Percentiles rank a stretch among this genome's conserved stretches.
Evolutionary conservation across 2,113 vertebrate species (phyloP).

Genomic region (Microcebus griseorufus): DNA sequence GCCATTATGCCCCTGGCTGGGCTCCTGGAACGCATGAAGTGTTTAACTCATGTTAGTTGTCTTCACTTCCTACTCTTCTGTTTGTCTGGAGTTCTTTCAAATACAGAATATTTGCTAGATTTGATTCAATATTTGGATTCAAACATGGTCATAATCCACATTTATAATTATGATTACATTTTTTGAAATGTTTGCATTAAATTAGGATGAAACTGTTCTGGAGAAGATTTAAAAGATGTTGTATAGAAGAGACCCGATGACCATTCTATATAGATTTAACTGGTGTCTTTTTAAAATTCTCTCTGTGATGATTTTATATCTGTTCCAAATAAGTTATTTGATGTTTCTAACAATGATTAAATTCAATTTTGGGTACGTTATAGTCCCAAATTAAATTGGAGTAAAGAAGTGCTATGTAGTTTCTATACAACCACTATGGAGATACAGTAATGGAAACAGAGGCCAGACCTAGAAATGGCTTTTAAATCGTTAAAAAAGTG

Average conservation of each 20-base stretch:
- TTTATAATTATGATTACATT: not conserved
- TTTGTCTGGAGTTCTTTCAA: constrained; percentile 4
- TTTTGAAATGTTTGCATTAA: not conserved
- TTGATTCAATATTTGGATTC: not conserved
- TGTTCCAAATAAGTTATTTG: constrained; percentile 26
- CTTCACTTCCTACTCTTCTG: not conserved
- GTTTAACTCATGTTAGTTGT: not conserved
- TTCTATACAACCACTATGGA: not conserved
- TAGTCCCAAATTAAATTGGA: not conserved
- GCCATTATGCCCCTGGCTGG: too few relatives aligned
- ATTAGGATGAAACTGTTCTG: not conserved
- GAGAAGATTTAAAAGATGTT: not conserved
- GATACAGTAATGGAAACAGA: not conserved
- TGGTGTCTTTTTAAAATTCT: not conserved
- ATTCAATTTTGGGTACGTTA: not conserved
- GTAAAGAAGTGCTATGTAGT: not conserved
- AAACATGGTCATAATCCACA: not conserved
- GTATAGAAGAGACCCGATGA: not conserved
- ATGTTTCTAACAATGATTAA: not conserved
- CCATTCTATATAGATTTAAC: not conserved
- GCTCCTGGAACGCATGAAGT: not conserved
- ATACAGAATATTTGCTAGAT: not conserved
- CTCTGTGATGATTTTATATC: not conserved
- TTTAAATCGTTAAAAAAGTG: not conserved
- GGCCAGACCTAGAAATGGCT: not conserved